These are phyloP conservation scores for Pelodiscus sinensis DNA, from an alignment of 2,113 vertebrate species.

Conservation along the genomic window DNA sequence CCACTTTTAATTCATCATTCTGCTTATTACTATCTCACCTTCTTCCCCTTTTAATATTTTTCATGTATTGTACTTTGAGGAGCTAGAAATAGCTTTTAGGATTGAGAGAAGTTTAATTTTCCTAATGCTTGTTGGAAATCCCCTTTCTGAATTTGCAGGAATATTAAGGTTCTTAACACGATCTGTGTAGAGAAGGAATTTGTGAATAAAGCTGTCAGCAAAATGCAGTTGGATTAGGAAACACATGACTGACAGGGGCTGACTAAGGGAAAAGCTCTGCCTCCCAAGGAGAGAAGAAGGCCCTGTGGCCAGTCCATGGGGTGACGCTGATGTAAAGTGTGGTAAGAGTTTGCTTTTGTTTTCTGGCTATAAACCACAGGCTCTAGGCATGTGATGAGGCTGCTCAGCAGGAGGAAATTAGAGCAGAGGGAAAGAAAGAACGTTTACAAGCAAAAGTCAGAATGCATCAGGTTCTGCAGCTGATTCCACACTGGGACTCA, in stretches of 20 bases:
- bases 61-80: slow-evolving; percentile 46
- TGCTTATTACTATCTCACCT: slow-evolving; percentile 27
- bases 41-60: slow-evolving; percentile 43
- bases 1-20: neutral
- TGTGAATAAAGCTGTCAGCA: slow-evolving; percentile 31
- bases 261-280: neutral
- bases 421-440: neutral
- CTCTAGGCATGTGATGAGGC: neutral
- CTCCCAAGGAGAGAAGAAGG: neutral
- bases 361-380: fast-evolving
- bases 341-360: neutral
- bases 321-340: neutral
- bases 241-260: neutral
- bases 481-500: neutral
- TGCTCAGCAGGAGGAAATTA: neutral
- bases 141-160: slow-evolving; percentile 59
- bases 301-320: neutral
- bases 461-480: neutral
- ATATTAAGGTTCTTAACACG: slow-evolving; percentile 71
- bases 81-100: slow-evolving; percentile 71
- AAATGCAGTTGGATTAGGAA: neutral
- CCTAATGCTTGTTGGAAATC: slow-evolving; percentile 75
- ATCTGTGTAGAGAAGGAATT: slow-evolving; percentile 54
- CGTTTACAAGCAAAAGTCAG: fast-evolving
- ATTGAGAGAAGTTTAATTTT: slow-evolving; percentile 77